These are phyloP conservation scores for Pheosia tremula DNA, from an alignment of 2,888 invertebrate species.

Conservation along the genomic window DNA sequence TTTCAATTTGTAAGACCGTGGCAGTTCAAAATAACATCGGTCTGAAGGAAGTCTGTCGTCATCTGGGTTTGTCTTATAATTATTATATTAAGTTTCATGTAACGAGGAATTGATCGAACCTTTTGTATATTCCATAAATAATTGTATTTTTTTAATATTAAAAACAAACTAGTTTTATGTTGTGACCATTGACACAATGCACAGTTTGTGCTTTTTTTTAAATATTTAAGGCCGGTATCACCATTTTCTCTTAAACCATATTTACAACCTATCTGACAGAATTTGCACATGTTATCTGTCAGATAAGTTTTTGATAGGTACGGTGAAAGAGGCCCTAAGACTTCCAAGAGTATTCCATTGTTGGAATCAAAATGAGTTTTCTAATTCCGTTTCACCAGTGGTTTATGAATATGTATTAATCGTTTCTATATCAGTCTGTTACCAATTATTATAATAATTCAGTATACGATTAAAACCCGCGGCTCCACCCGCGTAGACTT, in stretches of 20 bases:
- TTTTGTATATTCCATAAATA: constrained; percentile 49
- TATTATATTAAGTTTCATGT: constrained; percentile 36
- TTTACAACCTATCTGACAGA: no score
- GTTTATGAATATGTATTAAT: constrained; percentile 14
- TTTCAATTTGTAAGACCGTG: no score
- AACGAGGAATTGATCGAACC: constrained; percentile 54
- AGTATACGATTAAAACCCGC: background rate
- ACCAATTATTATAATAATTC: constrained; percentile 20
- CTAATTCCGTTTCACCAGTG: constrained; percentile 14
- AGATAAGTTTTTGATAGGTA: no score
- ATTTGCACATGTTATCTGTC: no score
- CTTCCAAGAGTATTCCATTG: constrained; percentile 42
- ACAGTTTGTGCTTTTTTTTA: constrained; percentile 3
- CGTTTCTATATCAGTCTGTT: constrained; percentile 27
- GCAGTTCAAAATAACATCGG: background rate
- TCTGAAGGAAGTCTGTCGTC: background rate
- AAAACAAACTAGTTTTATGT: constrained; percentile 26
- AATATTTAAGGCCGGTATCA: constrained; percentile 25
- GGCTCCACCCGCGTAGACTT: no score
- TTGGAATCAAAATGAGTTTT: constrained; percentile 15
- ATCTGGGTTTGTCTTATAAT: background rate
- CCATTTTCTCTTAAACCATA: no score
- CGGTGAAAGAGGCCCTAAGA: no score
- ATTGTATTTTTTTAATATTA: constrained; percentile 41
- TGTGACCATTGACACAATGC: constrained; percentile 36